These are phyloP conservation scores for Cavia porcellus DNA, from an alignment of 2,113 vertebrate species.

Conservation along the genomic window DNA sequence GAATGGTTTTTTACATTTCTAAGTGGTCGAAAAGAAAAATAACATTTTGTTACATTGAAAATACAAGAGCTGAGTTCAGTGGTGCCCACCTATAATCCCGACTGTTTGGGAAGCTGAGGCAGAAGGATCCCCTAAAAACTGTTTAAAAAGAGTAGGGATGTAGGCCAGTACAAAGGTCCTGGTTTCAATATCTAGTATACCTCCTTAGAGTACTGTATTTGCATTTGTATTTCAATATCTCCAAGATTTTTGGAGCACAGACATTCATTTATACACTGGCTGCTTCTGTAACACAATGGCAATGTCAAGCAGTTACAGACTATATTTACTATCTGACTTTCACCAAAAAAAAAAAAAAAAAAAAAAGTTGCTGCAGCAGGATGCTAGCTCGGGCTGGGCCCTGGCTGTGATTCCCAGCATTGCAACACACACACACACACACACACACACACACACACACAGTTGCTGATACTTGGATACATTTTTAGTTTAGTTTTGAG, in stretches of 20 bases:
- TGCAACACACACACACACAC: background rate
- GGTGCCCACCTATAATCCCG: background rate
- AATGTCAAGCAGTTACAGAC: background rate
- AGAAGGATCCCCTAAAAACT: background rate
- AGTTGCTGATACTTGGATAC: background rate
- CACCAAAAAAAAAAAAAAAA: background rate
- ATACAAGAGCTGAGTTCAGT: background rate
- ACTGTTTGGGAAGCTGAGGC: background rate
- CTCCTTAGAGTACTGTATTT: background rate
- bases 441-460: background rate
- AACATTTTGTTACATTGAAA: background rate
- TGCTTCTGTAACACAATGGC: background rate
- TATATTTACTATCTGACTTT: background rate
- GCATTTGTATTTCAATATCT: background rate
- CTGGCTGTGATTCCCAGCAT: background rate
- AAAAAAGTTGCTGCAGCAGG: background rate
- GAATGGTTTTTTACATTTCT: background rate
- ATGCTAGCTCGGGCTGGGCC: background rate
- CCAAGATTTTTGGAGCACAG: background rate
- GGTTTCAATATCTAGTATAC: background rate
- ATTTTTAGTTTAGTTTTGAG: background rate
- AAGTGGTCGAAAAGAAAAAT: conserved; percentile 39
- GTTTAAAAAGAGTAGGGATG: background rate
- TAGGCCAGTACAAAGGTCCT: background rate
- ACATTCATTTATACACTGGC: background rate